Evolutionary conservation across 1,140 invertebrate genomes (phyloP).

Genomic region (Theocolax elegans): DNA sequence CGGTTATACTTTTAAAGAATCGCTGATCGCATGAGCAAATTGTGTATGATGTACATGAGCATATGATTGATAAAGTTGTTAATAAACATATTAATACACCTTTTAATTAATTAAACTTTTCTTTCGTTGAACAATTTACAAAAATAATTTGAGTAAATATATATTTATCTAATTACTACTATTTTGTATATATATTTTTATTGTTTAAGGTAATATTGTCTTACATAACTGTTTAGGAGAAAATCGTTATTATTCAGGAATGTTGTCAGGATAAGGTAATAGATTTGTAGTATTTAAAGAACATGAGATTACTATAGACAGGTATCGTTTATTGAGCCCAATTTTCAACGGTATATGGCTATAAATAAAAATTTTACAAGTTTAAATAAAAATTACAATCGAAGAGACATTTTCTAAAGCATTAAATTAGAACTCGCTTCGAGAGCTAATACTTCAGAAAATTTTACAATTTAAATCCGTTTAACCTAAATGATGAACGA

Average conservation of each 20-base stretch:
- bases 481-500: constrained; percentile 28
- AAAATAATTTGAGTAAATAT: neutral
- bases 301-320: constrained; percentile 44
- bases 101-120: constrained; percentile 31
- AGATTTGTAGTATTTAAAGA: no score
- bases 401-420: constrained; percentile 43
- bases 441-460: constrained; percentile 57
- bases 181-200: constrained; percentile 1
- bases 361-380: constrained; percentile 59
- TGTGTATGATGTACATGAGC: constrained; percentile 45
- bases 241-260: no score
- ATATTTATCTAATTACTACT: constrained; percentile 3
- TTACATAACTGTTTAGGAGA: no score
- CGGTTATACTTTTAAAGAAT: constrained; percentile 36
- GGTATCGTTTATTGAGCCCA: constrained; percentile 60
- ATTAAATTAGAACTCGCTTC: constrained; percentile 46
- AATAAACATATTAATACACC: constrained; percentile 49
- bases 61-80: constrained; percentile 44
- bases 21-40: constrained; percentile 22
- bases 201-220: neutral
- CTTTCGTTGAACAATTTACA: constrained; percentile 12
- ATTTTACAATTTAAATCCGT: constrained; percentile 49
- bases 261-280: no score
- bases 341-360: constrained; percentile 51
- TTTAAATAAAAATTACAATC: constrained; percentile 59